Evolutionary conservation across 2,797 vertebrate genomes (phyloP), one percentile per base, ranked within the genome.

Genomic region (Platalea minor): DNA sequence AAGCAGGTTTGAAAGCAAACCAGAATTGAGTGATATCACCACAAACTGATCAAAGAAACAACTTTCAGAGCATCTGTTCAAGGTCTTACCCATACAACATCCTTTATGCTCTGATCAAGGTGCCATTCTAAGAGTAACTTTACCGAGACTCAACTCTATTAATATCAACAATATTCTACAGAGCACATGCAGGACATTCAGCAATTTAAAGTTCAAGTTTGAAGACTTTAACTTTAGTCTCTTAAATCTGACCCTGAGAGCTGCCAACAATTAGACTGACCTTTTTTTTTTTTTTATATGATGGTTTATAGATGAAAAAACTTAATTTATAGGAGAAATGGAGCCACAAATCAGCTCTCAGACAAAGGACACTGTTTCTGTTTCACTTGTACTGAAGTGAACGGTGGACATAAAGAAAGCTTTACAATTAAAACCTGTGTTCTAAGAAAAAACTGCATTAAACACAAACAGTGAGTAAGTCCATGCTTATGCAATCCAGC

Each of bases 61-160:
- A 59, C 15, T 60, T 60, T 18, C 26, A 51, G 51, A 77, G 68
- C 72, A 67, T 35, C 43, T 73, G 20, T 16, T 51, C 59, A 26
- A 53, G 65, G 48, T 25, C 21, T 48, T 4, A 4, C 45, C 77
- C 72, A 20, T 7, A 29, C 7, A 17, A 11, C 56, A 70, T 64
- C 37, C 60, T 79, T 77, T 21, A 31, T 10, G 29, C 64, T 84
- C 83, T 20, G 14, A 69, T 51, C 19, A 65, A 54, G 39, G 16
- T 60, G 43, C 20, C 12, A 3, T 10, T 74, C 15, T 6, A 60
- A 67, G 5, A 43, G 21, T 12, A 76, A 24, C 14, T 69, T 75
- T 10, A 70, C 31, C 3, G 2, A 84, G 31, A 51, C 10, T 13
- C 2, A 0, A 2, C 28, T 35, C 37, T 28, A 37, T 17, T 51